Base-by-base conservation (phyloP, 1,140 invertebrate species). In the Aphelenchoides avenae region DNA sequence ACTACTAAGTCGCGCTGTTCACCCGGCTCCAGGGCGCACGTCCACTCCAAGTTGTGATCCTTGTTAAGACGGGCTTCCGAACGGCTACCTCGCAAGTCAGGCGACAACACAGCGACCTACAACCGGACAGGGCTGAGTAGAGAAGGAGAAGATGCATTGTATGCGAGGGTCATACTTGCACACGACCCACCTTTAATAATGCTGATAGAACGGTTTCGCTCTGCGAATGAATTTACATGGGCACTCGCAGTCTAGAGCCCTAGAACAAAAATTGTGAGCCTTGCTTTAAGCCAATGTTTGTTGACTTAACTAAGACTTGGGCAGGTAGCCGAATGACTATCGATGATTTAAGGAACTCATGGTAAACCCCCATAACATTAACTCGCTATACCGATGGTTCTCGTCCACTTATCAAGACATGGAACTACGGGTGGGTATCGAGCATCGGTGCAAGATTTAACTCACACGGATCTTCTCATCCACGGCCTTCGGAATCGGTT, bases 401-500 rank as follows among this genome's bases (percentile, higher is more conserved):
- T 11, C 6, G 1, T 24, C 9, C 11, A 36, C 13, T 36, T 13
- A 13, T 36, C 34, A 36, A 13, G 18, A 36, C 18, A 36, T 13
- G 18, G n/a, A 36, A 36, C 11, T 13, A 36, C n/a, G n/a, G 11
- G 34, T 36, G 11, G 11, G 34, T 11, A 36, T 11, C n/a, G n/a
- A n/a, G 11, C 34, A 13, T 13, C n/a, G 11, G 11, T 56, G 24
- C 9, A 50, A 15, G 31, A 53, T 50, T 39, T 31, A 31, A 20
- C 22, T 48, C 18, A 79, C 80, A 69, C 78, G 80, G 43, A 80
- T 77, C 63, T 80, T 79, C 9, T 80, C 80, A 43, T 80, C 79
- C 22, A 63, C 64, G 37, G 70, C 68, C 6, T 70, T 68, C 1
- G 80, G 80, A 31, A 81, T 54, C 6, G 77, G 77, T 41, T 81